Conservation (phyloP, 64 coral and sea anemone species). For the Exaiptasia diaphana region DNA sequence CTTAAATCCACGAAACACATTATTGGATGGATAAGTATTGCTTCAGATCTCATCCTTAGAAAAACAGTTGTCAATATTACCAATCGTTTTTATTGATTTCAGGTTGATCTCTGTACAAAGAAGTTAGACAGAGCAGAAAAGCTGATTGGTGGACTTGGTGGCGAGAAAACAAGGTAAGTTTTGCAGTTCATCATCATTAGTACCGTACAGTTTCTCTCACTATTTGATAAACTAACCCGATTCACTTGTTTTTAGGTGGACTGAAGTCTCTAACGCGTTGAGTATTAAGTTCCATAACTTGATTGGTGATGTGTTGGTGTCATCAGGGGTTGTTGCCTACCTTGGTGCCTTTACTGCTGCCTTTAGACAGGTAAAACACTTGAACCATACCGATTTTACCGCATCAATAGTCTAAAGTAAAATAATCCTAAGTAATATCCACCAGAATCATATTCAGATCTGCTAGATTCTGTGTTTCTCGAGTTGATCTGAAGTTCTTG, state of each 20-base stretch:
- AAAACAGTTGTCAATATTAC: background rate
- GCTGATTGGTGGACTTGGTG: slow-evolving; percentile 90
- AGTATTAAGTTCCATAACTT: slow-evolving; percentile 85
- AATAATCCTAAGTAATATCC: background rate
- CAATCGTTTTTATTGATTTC: background rate
- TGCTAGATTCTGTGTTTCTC: too few relatives aligned
- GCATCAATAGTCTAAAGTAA: background rate
- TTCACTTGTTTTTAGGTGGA: slow-evolving; percentile 59
- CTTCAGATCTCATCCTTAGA: background rate
- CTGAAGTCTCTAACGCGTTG: slow-evolving; percentile 84
- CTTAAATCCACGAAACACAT: too few relatives aligned
- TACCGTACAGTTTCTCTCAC: background rate
- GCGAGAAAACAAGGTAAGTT: slow-evolving; percentile 93
- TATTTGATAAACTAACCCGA: background rate
- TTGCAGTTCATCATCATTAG: background rate
- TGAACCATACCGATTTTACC: background rate
- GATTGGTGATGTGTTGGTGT: slow-evolving; percentile 88
- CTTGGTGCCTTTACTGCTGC: slow-evolving; percentile 90
- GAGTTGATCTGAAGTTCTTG: too few relatives aligned
- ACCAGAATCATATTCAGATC: too few relatives aligned
- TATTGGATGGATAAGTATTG: too few relatives aligned
- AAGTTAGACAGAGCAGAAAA: slow-evolving; percentile 98
- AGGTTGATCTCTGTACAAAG: slow-evolving; percentile 98
- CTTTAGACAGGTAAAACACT: slow-evolving; percentile 68
- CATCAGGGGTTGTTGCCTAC: slow-evolving; percentile 92